Percentiles rank a stretch among this genome's conserved stretches.
Evolutionary conservation across 1,140 invertebrate species (phyloP).

Genomic region (Solenopsis fugax): DNA sequence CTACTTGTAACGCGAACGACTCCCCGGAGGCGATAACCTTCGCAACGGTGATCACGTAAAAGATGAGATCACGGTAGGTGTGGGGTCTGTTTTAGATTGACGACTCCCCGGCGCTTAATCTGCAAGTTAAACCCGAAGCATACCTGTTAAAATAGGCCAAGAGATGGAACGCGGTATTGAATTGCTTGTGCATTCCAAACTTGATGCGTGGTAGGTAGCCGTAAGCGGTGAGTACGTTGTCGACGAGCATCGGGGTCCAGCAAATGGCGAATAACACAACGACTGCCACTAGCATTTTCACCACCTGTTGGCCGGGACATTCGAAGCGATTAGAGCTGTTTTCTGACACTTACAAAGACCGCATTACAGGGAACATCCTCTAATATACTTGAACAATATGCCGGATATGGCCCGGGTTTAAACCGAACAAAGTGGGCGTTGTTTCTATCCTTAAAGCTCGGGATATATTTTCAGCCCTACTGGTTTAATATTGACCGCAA

Average conservation of each 20-base stretch:
- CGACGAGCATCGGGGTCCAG: constrained; percentile 90
- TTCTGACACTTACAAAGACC: neutral
- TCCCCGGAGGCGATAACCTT: neutral
- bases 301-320: constrained; percentile 86
- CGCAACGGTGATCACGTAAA: constrained; percentile 5
- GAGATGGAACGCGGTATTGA: constrained; percentile 89
- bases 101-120: constrained; percentile 15
- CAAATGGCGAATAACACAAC: constrained; percentile 90
- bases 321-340: neutral
- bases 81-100: constrained; percentile 36
- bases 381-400: neutral
- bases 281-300: constrained; percentile 91
- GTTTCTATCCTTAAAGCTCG: no score
- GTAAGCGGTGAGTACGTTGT: constrained; percentile 90
- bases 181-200: constrained; percentile 88
- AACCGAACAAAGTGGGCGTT: neutral
- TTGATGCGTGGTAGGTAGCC: constrained; percentile 87
- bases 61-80: neutral
- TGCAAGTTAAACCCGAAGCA: neutral
- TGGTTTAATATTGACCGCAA: neutral
- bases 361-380: neutral
- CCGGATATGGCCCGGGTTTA: neutral
- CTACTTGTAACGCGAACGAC: constrained; percentile 24
- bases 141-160: constrained; percentile 91
- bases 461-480: neutral